These are phyloP conservation scores for Apis mellifera DNA, from an alignment of 1,140 invertebrate species.

Conservation along the genomic window DNA sequence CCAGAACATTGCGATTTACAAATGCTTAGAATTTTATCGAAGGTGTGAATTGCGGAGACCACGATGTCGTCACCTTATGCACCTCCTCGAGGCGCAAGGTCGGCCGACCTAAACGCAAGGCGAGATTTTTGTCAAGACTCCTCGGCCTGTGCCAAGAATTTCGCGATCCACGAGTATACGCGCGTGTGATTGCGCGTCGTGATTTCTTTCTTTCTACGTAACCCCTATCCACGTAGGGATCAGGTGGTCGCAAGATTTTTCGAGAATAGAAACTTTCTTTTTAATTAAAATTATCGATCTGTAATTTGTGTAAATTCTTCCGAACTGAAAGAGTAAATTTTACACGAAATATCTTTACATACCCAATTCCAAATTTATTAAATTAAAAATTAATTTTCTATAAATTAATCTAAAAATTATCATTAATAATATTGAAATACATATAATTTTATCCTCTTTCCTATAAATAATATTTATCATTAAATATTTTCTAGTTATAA, in stretches of 20 bases:
- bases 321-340: too few relatives aligned
- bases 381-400: too few relatives aligned
- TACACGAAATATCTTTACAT: too few relatives aligned
- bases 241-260: background rate
- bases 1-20: background rate
- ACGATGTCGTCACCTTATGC: conserved; percentile 47
- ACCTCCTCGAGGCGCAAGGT: conserved; percentile 49
- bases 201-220: conserved; percentile 31
- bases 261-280: background rate
- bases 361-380: too few relatives aligned
- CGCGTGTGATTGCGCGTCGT: conserved; percentile 24
- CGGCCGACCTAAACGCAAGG: conserved; percentile 39
- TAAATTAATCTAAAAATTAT: too few relatives aligned
- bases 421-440: too few relatives aligned
- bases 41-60: conserved; percentile 49
- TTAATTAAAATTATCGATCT: too few relatives aligned
- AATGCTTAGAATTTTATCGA: conserved; percentile 56
- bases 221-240: too few relatives aligned
- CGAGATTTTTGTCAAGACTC: conserved; percentile 54
- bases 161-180: conserved; percentile 20
- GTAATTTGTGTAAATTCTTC: too few relatives aligned
- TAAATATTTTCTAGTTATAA: too few relatives aligned
- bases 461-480: too few relatives aligned
- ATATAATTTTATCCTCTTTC: too few relatives aligned
- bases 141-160: conserved; percentile 51